Evolutionary conservation across 2,888 invertebrate genomes (phyloP).

Genomic region (Boloria selene): DNA sequence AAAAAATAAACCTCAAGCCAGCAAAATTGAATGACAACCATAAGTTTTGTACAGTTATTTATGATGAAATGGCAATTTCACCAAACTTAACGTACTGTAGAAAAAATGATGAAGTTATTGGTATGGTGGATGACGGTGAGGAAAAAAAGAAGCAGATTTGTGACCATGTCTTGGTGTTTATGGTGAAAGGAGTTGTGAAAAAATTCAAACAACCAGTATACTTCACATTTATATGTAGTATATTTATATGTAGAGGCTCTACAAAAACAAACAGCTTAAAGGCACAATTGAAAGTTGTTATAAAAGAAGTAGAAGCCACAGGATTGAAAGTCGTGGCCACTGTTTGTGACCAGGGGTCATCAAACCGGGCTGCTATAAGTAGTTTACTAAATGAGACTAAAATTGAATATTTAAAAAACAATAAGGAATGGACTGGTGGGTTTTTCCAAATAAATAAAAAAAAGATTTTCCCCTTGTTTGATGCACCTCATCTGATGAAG

Average conservation of each 20-base stretch:
- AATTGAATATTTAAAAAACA: slow-evolving; percentile 23
- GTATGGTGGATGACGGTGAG: slow-evolving; percentile 19
- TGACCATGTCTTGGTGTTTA: slow-evolving; percentile 39
- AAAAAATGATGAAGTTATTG: slow-evolving; percentile 21
- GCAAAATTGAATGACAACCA: slow-evolving; percentile 17
- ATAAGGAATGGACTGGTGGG: neutral
- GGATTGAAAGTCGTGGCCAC: slow-evolving; percentile 35
- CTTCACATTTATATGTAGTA: slow-evolving; percentile 35
- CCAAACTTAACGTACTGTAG: slow-evolving; percentile 26
- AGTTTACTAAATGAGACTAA: slow-evolving; percentile 24
- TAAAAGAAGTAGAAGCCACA: slow-evolving; percentile 26
- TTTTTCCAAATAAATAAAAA: slow-evolving; percentile 24
- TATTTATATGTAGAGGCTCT: slow-evolving; percentile 27
- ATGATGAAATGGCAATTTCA: slow-evolving; percentile 31
- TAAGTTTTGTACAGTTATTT: slow-evolving; percentile 21
- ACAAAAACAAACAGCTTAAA: slow-evolving; percentile 25
- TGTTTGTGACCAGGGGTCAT: slow-evolving; percentile 38
- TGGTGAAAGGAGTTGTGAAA: slow-evolving; percentile 35
- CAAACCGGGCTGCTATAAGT: slow-evolving; percentile 36
- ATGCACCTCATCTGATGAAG: slow-evolving; percentile 34
- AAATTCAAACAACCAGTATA: slow-evolving; percentile 40
- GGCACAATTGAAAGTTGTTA: slow-evolving; percentile 19
- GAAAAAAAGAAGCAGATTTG: slow-evolving; percentile 21
- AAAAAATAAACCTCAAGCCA: slow-evolving; percentile 9
- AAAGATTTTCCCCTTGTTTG: slow-evolving; percentile 24